Percentiles rank a stretch among this genome's conserved stretches.
Evolutionary conservation across 2,888 invertebrate species (phyloP).

Genomic region (Laothoe populi): DNA sequence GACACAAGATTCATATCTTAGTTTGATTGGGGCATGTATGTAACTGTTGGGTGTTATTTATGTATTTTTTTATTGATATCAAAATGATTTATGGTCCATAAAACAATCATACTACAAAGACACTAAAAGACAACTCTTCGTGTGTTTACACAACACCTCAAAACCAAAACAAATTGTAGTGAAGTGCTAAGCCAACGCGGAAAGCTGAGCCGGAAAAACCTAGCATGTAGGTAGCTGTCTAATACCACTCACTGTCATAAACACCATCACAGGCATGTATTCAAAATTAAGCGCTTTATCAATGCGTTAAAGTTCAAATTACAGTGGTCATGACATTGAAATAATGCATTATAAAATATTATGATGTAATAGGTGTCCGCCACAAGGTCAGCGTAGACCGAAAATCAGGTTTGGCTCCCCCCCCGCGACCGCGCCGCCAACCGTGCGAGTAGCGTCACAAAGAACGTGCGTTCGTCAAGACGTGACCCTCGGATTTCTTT

Average conservation of each 20-base stretch:
- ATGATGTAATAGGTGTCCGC: constrained; percentile 79
- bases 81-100: too few species aligned
- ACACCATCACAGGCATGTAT: constrained; percentile 8
- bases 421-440: constrained; percentile 40
- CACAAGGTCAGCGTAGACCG: constrained; percentile 83
- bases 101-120: too few species aligned
- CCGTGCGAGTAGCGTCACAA: constrained; percentile 61
- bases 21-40: too few species aligned
- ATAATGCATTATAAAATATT: constrained; percentile 71
- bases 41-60: too few species aligned
- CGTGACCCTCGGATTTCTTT: background rate
- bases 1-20: too few species aligned
- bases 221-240: constrained; percentile 68
- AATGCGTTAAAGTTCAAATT: constrained; percentile 33
- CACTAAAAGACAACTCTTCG: background rate
- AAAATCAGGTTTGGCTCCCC: constrained; percentile 78
- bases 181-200: constrained; percentile 63
- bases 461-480: constrained; percentile 43
- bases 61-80: too few species aligned
- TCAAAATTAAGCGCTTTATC: background rate
- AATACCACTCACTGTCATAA: constrained; percentile 44
- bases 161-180: constrained; percentile 35
- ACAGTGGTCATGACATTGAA: constrained; percentile 39
- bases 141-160: constrained; percentile 3
- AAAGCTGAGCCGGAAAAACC: constrained; percentile 80